A percentile compares a stretch with the other conserved stretches of the same genome.
Conservation (phyloP, 1,140 invertebrate genomes). For the Mamestra configurata region DNA sequence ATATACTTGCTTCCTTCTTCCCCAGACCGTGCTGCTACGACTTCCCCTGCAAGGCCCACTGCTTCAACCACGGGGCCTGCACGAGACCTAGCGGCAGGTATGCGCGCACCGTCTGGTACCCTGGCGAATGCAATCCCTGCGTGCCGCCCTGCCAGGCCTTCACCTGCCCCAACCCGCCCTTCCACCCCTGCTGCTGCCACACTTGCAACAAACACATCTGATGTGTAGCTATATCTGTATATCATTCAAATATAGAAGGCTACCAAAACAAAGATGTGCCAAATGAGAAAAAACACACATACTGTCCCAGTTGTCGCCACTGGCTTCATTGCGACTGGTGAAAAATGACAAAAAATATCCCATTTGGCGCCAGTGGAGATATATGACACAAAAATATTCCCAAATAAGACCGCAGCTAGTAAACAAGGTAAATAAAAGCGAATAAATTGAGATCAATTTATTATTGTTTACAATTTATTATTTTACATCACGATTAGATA, state of each 20-base stretch:
- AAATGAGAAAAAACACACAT: too few species aligned
- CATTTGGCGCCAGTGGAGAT: too few species aligned
- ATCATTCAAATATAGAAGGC: too few species aligned
- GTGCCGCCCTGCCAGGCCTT: slow-evolving; percentile 81
- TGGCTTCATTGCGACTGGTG: too few species aligned
- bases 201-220: slow-evolving; percentile 59
- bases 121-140: slow-evolving; percentile 77
- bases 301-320: too few species aligned
- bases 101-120: slow-evolving; percentile 78
- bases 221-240: neutral
- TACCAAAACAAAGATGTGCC: neutral
- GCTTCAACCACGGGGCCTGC: slow-evolving; percentile 81
- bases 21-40: slow-evolving; percentile 84
- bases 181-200: slow-evolving; percentile 75
- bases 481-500: too few species aligned
- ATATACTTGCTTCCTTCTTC: neutral
- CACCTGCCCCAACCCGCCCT: slow-evolving; percentile 82
- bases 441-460: too few species aligned
- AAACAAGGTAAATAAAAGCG: too few species aligned
- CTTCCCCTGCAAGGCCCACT: slow-evolving; percentile 82
- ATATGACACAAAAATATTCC: too few species aligned
- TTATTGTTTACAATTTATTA: too few species aligned
- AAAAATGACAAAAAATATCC: too few species aligned
- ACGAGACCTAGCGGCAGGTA: slow-evolving; percentile 81
- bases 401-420: too few species aligned